Base-by-base conservation (phyloP, 2,888 invertebrate genomes). In the Pollenia amentaria region DNA sequence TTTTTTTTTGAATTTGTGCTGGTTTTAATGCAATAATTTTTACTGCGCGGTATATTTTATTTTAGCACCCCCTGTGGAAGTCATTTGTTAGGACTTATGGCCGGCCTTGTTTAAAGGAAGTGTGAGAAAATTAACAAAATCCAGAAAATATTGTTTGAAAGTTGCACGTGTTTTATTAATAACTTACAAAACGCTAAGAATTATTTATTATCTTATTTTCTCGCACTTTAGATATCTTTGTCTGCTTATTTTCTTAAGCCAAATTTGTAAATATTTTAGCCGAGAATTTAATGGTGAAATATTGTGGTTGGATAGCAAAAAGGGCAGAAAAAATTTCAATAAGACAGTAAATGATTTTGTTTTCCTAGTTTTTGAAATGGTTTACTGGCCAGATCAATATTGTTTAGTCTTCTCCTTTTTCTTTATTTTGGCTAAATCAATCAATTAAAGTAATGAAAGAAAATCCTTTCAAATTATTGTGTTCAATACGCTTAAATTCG, bases 151-250 rank as follows among this genome's bases (percentile, higher is more conserved):
- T 62, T 21, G 12, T 46, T 4, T 46, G 44, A 64, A 67, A 42
- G 1, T 73, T 70, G 46, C 82, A 75, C 78, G 21, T 82, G 73
- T 70, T 81, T 77, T 81, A 55, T 78, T 78, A 77, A 73, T 60
- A 64, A 67, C 64, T 64, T 29, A 53, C 46, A 60, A 67, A 79
- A 84, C 60, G 18, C 67, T 75, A 48, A 51, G 53, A 53, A 80
- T 48, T 80, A 80, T 79, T 79, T 80, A 85, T 72, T 70, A 65
- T 65, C 64, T 64, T 8, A 0, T 29, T 69, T 21, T 42, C 21
- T 51, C 4, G 9, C 3, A 77, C n/a, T 44, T 44, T 29, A 29
- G 29, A 16, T 62, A 16, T 16, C 8, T 60, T 57, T 57, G 7
- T 29, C 40, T n/a, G 16, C 40, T 18, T 40, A 42, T 62, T 40